These are phyloP conservation scores for Chrysochloris asiatica DNA, from an alignment of 2,113 vertebrate species.

Conservation along the genomic window DNA sequence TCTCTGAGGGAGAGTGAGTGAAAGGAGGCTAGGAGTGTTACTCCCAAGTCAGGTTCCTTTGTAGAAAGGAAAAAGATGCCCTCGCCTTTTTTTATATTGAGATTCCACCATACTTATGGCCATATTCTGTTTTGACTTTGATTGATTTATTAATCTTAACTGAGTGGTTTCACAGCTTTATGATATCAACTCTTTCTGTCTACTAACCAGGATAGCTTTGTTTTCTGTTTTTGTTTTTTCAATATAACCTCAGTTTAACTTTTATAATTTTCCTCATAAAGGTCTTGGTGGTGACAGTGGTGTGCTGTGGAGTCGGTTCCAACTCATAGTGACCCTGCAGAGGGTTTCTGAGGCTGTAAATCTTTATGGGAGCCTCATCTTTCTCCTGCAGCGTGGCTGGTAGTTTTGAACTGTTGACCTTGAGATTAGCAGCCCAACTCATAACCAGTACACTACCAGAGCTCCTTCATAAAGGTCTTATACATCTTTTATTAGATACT, in stretches of 20 bases:
- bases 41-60: background rate
- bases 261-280: slow-evolving; percentile 14
- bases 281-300: no score
- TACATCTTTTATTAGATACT: slow-evolving; percentile 18
- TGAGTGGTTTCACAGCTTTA: slow-evolving; percentile 32
- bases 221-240: background rate
- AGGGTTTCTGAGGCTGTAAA: no score
- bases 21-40: background rate
- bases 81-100: background rate
- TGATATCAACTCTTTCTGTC: background rate
- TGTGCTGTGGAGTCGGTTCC: no score
- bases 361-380: no score
- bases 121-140: background rate
- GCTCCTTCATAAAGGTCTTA: background rate
- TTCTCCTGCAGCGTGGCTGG: no score
- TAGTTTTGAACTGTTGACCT: no score
- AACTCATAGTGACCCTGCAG: no score
- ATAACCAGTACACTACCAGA: no score
- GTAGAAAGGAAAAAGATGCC: background rate
- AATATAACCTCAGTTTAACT: background rate
- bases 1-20: background rate
- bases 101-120: accelerated
- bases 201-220: background rate
- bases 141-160: background rate
- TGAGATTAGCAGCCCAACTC: no score